Evolutionary conservation across 1,140 invertebrate genomes (phyloP).

Genomic region (Halotydeus destructor): DNA sequence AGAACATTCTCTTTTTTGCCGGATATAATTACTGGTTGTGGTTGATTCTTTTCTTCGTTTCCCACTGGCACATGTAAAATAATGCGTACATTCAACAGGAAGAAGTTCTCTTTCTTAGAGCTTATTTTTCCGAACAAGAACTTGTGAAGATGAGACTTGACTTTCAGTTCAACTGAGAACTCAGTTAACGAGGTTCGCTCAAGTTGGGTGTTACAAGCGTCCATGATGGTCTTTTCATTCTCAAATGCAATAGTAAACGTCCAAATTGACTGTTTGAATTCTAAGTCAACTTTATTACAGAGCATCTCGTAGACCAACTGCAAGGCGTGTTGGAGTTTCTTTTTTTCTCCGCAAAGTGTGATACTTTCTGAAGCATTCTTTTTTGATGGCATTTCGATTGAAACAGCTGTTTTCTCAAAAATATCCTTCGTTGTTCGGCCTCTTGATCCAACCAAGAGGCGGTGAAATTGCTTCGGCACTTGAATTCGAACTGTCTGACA

Average conservation of each 20-base stretch:
- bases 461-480: constrained; percentile 85
- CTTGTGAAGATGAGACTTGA: too few relatives aligned
- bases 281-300: constrained; percentile 67
- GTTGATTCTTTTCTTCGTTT: constrained; percentile 68
- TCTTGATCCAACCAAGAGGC: constrained; percentile 77
- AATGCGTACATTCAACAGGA: too few relatives aligned
- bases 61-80: too few relatives aligned
- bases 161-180: too few relatives aligned
- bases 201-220: too few relatives aligned
- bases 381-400: constrained; percentile 81
- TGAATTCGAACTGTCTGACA: constrained; percentile 80
- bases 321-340: constrained; percentile 44
- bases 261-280: too few relatives aligned
- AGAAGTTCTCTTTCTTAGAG: too few relatives aligned
- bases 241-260: too few relatives aligned
- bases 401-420: constrained; percentile 69
- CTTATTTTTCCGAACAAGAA: too few relatives aligned
- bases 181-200: too few relatives aligned
- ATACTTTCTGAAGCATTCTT: constrained; percentile 73
- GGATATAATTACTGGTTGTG: constrained; percentile 67
- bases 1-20: constrained; percentile 45
- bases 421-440: constrained; percentile 76
- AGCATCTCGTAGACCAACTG: constrained; percentile 87
- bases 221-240: too few relatives aligned
- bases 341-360: constrained; percentile 59